A percentile compares a stretch with the other conserved stretches of the same genome.
phyloP scores from a whole-genome alignment of 2,888 invertebrate genomes.

The Biston betularia region DNA sequence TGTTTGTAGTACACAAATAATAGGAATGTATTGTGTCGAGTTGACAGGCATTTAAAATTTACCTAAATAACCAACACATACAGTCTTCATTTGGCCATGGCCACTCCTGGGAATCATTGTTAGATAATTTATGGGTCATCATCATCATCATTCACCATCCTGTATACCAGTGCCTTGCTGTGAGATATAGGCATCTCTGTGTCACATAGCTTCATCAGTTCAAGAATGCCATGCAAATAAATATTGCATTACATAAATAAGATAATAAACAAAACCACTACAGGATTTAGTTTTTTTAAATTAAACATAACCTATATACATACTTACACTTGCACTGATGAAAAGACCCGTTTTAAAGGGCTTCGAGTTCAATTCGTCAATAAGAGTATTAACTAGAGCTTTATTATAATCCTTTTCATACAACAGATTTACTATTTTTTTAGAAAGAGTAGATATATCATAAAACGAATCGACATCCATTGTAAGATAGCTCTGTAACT shows the following conservation, averaged over 20 bases:
- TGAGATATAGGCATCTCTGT: too few relatives aligned
- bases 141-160: too few relatives aligned
- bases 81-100: too few relatives aligned
- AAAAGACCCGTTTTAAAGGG: constrained; percentile 84
- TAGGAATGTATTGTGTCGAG: too few relatives aligned
- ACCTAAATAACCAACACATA: too few relatives aligned
- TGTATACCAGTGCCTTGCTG: too few relatives aligned
- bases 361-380: constrained; percentile 88
- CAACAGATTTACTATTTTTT: constrained; percentile 71
- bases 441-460: constrained; percentile 67
- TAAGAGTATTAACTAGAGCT: constrained; percentile 78
- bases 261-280: neutral
- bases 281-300: neutral
- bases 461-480: constrained; percentile 59
- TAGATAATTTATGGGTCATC: too few relatives aligned
- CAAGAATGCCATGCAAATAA: neutral
- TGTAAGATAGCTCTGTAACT: neutral
- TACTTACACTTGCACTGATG: constrained; percentile 77
- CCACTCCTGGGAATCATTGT: too few relatives aligned
- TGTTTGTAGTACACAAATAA: too few relatives aligned
- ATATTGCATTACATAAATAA: neutral
- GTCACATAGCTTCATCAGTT: too few relatives aligned
- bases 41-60: too few relatives aligned
- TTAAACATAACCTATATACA: constrained; percentile 45
- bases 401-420: constrained; percentile 76